Base-by-base conservation (phyloP, 1,140 invertebrate genomes). In the Solenopsis fugax region DNA sequence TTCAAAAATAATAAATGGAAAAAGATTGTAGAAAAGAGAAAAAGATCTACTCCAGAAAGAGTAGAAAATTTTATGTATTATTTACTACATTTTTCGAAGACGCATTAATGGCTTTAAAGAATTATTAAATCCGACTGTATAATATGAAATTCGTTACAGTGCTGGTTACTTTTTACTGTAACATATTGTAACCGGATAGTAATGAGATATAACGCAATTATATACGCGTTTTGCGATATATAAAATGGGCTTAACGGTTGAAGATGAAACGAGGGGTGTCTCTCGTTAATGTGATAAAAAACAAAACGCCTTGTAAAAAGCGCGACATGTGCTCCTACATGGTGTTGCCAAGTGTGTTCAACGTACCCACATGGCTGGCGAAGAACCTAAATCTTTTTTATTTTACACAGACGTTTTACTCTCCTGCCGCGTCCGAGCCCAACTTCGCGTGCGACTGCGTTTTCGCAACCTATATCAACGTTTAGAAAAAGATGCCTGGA, bases 291-390 rank as follows among this genome's bases (percentile, higher is more conserved):
- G 10, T 12, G 21, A 75, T 78, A 87, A 92, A 91, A 89, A 91
- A 84, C 16, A 41, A 73, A 90, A 85, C 69, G 50, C 18, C 21
- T 54, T 73, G 71, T 64, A 93, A 93, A 90, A 92, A 92, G 56
- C 18, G 29, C 84, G 84, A 88, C 90, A 91, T 90, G 64, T 91
- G 90, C 87, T 89, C 76, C 69, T 72, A 84, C 89, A 90, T 87
- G 77, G 65, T 50, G 78, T 34, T 77, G 62, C 89, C 89, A 90
- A 91, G 89, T 87, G 87, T 86, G 87, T 65, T 78, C 75, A 81
- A 72, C 87, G 71, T 85, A 87, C 84, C 86, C 92, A 93, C 90
- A 93, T 93, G 92, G 92, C 91, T 88, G 34, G 89, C 76, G 69
- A 87, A 69, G 65, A 69, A 76, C 89, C 80, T 48, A 41, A 48